phyloP scores from a whole-genome alignment of 2,888 invertebrate genomes.

The Lordiphosa fenestrarum region DNA sequence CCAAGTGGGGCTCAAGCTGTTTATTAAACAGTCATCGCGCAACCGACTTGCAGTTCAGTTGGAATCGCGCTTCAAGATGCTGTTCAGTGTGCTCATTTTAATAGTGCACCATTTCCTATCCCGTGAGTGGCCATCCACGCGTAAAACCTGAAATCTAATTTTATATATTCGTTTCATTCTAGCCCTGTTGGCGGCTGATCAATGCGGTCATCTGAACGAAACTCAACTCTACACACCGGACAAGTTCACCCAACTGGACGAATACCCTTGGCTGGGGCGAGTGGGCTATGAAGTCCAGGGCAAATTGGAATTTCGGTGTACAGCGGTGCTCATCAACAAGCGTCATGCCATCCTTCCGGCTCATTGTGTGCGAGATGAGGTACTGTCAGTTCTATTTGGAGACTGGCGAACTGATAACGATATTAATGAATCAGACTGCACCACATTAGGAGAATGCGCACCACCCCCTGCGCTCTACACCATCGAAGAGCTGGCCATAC shows the following conservation, averaged over 20 bases:
- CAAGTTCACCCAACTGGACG: constrained; percentile 11
- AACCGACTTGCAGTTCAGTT: neutral
- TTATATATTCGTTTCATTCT: neutral
- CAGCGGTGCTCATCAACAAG: constrained; percentile 16
- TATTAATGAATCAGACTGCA: constrained; percentile 7
- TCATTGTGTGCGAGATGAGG: constrained; percentile 10
- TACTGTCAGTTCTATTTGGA: constrained; percentile 19
- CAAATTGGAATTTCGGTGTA: neutral
- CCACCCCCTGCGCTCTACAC: constrained; percentile 16
- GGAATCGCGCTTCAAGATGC: neutral
- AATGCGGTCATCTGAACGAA: constrained; percentile 21
- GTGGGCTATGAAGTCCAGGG: neutral
- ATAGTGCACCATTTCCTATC: constrained; percentile 3
- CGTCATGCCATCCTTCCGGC: constrained; percentile 23
- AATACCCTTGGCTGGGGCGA: constrained; percentile 29
- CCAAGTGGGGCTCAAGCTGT: too few relatives aligned
- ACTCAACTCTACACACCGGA: constrained; percentile 15
- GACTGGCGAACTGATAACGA: constrained; percentile 18
- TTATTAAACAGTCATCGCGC: too few relatives aligned
- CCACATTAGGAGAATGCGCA: constrained; percentile 1
- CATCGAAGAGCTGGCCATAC: constrained; percentile 25
- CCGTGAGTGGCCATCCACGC: constrained; percentile 3
- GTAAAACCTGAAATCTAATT: neutral
- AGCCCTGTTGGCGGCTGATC: neutral
- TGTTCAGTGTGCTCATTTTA: neutral